phyloP scores from a whole-genome alignment of 1,140 invertebrate species.

The Plutomurus gul region DNA sequence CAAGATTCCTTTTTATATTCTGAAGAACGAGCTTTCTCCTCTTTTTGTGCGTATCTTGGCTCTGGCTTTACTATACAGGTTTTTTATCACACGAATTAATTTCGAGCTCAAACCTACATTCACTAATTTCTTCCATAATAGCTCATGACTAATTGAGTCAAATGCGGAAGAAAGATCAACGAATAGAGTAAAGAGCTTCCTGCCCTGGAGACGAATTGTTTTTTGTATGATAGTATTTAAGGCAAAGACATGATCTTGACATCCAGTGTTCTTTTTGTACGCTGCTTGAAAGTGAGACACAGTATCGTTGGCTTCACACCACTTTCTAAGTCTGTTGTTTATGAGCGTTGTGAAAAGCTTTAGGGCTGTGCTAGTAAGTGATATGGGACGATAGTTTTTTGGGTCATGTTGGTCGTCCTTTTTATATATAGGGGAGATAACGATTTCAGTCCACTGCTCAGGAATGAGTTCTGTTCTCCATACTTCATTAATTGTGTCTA shows the following conservation, averaged over 20 bases:
- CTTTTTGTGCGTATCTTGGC: not conserved
- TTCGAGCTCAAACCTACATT: constrained; percentile 30
- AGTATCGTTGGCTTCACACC: not conserved
- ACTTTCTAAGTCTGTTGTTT: not conserved
- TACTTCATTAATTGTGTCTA: not conserved
- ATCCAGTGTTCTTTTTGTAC: constrained; percentile 23
- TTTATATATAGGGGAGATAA: constrained; percentile 34
- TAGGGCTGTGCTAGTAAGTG: constrained; percentile 2
- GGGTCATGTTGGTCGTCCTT: constrained; percentile 19
- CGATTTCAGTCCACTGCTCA: not conserved
- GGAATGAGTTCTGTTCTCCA: not conserved
- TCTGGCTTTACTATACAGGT: not conserved
- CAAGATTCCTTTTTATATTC: constrained; percentile 9
- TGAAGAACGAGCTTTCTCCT: not conserved
- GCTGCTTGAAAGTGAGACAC: constrained; percentile 34
- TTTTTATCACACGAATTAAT: constrained; percentile 6
- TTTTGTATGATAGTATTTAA: constrained; percentile 34
- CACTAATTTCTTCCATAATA: constrained; percentile 28
- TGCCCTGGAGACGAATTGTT: not conserved
- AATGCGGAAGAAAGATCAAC: constrained; percentile 40
- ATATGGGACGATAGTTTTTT: constrained; percentile 40
- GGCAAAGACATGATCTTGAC: constrained; percentile 26
- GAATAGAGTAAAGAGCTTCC: constrained; percentile 27
- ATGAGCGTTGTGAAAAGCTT: constrained; percentile 39
- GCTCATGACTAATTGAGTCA: constrained; percentile 13